phyloP scores from a whole-genome alignment of 2,888 invertebrate species.

The Leptinotarsa tumamoca region DNA sequence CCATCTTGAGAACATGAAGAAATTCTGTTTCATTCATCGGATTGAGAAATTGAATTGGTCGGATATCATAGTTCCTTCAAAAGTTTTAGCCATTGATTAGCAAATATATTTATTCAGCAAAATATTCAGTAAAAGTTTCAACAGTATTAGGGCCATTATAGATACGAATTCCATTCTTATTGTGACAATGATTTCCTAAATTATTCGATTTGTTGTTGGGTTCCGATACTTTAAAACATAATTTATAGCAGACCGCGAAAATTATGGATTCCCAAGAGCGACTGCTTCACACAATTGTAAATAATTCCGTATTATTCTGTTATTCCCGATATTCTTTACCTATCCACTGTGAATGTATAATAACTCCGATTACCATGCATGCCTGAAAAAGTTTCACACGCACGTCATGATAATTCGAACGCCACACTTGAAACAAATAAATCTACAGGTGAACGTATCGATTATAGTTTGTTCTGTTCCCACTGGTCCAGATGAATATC shows the following conservation, averaged over 20 bases:
- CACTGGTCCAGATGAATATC: conserved; percentile 46
- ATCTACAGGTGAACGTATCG: conserved; percentile 33
- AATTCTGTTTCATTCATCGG: no score
- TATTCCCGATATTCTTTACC: conserved; percentile 7
- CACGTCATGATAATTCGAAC: conserved; percentile 19
- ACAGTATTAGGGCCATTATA: no score
- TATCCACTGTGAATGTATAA: conserved; percentile 12
- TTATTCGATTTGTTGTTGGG: no score
- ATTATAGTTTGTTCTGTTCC: conserved; percentile 39
- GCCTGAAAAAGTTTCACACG: conserved; percentile 32
- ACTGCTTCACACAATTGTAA: background rate
- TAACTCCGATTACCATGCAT: conserved; percentile 13
- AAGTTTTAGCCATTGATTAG: no score
- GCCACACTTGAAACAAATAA: conserved; percentile 15
- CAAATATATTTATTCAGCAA: no score
- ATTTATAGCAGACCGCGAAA: background rate
- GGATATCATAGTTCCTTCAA: no score
- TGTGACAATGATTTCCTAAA: no score
- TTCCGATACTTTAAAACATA: background rate
- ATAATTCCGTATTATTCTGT: background rate
- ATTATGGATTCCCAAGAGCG: conserved; percentile 12
- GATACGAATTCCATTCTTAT: no score
- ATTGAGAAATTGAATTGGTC: no score
- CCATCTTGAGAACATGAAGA: no score
- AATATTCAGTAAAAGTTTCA: no score